Percentiles rank a stretch among this genome's conserved stretches.
Conservation (phyloP, 2,888 invertebrate species). For the Pseudococcus longispinus region DNA sequence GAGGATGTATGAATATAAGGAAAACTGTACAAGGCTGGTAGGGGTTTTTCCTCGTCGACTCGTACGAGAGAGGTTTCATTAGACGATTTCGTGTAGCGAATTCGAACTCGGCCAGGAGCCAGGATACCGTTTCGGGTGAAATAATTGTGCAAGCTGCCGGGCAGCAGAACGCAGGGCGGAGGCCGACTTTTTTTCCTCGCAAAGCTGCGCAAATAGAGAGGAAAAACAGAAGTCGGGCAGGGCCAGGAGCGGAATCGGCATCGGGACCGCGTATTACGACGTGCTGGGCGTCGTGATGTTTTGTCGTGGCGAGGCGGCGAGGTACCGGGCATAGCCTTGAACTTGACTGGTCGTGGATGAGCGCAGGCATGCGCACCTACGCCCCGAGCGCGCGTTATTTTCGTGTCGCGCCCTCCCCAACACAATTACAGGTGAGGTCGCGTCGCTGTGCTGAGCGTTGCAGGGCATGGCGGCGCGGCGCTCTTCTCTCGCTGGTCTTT, state of each 20-base stretch:
- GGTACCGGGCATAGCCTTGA: slow-evolving; percentile 45
- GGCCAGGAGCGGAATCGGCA: neutral
- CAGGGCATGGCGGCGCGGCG: neutral
- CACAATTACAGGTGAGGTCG: slow-evolving; percentile 50
- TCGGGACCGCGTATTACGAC: neutral
- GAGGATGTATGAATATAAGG: neutral
- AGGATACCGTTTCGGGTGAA: neutral
- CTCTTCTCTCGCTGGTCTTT: slow-evolving; percentile 32
- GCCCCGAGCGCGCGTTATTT: slow-evolving; percentile 38
- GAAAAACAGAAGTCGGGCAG: neutral
- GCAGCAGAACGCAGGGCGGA: neutral
- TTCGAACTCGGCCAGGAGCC: neutral
- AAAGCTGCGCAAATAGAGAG: slow-evolving; percentile 30
- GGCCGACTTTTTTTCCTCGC: neutral
- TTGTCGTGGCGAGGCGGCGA: neutral
- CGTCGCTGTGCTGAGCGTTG: neutral
- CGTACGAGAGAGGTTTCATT: neutral
- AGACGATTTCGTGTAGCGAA: neutral
- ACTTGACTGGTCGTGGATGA: slow-evolving; percentile 54
- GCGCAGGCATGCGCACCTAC: slow-evolving; percentile 43
- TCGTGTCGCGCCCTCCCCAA: slow-evolving; percentile 37
- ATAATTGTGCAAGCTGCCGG: neutral
- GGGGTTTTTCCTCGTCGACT: neutral
- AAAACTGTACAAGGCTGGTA: neutral
- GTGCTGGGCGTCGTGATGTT: slow-evolving; percentile 5